phyloP scores from a whole-genome alignment of 2,888 invertebrate species.

The Sympetrum striolatum region DNA sequence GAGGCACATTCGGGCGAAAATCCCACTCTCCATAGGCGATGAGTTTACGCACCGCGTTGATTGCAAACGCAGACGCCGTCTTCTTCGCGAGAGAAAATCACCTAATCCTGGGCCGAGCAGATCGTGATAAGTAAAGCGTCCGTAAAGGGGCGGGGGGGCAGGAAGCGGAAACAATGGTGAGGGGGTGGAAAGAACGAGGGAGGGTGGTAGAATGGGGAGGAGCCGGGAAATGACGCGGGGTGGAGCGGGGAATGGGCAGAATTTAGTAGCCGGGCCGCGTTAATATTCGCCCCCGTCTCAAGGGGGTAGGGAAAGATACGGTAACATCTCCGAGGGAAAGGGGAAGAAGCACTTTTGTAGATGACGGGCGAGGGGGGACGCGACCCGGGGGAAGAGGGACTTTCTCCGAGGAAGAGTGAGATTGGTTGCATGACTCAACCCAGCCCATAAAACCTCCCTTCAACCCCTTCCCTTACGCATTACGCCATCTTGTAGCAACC shows the following conservation, averaged over 20 bases:
- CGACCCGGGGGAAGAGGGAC: not conserved
- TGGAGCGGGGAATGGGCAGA: not conserved
- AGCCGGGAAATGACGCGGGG: not conserved
- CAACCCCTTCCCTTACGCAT: not conserved
- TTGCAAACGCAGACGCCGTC: not conserved
- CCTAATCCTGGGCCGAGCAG: not conserved
- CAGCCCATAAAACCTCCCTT: not conserved
- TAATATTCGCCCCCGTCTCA: not conserved
- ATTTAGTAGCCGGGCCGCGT: not conserved
- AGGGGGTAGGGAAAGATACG: not conserved
- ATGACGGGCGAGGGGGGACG: not conserved
- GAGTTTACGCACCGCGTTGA: too few relatives aligned
- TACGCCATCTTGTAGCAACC: not conserved
- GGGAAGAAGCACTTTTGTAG: conserved; percentile 12
- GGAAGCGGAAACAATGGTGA: not conserved
- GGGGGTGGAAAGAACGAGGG: not conserved
- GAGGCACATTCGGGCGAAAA: too few relatives aligned
- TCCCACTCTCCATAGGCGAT: too few relatives aligned
- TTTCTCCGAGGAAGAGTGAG: not conserved
- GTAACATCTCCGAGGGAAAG: not conserved
- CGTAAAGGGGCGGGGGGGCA: not conserved
- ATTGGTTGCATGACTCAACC: not conserved
- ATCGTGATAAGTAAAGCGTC: not conserved
- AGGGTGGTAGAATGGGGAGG: not conserved
- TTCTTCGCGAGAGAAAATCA: not conserved